Conservation (phyloP, 2,888 invertebrate genomes). For the Luffia ferchaultella region DNA sequence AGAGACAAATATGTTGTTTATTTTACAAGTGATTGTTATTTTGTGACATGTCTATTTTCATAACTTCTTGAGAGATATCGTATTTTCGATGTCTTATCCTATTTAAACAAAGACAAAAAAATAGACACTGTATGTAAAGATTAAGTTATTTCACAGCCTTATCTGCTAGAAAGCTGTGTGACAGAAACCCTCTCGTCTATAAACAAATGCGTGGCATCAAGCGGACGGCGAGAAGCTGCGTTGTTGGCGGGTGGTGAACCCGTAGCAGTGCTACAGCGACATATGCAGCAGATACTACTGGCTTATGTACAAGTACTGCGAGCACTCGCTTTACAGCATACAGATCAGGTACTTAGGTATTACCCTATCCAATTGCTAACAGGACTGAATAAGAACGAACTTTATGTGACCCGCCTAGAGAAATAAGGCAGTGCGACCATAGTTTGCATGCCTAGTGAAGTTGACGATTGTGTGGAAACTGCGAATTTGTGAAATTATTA, state of each 20-base stretch:
- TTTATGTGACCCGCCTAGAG: too few relatives aligned
- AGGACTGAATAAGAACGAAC: too few relatives aligned
- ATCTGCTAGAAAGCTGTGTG: constrained; percentile 37
- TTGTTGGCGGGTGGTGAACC: constrained; percentile 23
- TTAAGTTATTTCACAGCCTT: constrained; percentile 29
- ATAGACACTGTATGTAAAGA: not conserved
- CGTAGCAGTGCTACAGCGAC: constrained; percentile 31
- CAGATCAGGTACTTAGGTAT: constrained; percentile 60
- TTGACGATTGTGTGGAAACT: too few relatives aligned
- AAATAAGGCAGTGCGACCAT: too few relatives aligned
- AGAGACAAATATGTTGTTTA: too few relatives aligned
- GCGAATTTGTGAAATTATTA: not conserved
- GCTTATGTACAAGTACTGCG: constrained; percentile 75
- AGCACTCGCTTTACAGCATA: constrained; percentile 74
- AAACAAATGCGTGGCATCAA: constrained; percentile 44
- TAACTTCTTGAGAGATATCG: too few relatives aligned
- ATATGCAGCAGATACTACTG: constrained; percentile 68
- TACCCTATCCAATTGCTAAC: not conserved
- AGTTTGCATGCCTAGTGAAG: too few relatives aligned
- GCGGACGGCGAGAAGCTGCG: constrained; percentile 24
- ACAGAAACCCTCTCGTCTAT: constrained; percentile 46
- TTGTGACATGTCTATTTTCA: too few relatives aligned
- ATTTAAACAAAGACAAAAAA: too few relatives aligned
- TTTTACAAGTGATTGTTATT: too few relatives aligned
- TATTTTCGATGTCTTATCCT: too few relatives aligned